Conservation (phyloP, 2,888 invertebrate genomes). For the Caenorhabditis plicata region DNA sequence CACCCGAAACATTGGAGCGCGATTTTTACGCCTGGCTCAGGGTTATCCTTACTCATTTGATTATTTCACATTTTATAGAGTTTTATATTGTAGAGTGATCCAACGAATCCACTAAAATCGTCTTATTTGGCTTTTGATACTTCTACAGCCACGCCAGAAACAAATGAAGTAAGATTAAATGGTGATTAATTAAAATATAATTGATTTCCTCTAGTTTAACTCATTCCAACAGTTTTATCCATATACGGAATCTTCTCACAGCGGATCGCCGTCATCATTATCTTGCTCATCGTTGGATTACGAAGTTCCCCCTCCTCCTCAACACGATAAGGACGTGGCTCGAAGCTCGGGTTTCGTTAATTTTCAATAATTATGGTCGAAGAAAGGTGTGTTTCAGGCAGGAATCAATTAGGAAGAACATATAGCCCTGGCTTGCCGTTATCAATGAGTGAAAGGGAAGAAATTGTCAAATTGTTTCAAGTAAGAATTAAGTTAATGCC, state of each 20-base stretch:
- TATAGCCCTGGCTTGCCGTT: constrained; percentile 63
- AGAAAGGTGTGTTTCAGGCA: constrained; percentile 37
- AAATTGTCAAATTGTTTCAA: constrained; percentile 60
- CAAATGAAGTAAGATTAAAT: constrained; percentile 2
- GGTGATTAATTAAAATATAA: neutral
- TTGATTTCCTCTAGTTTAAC: constrained; percentile 1
- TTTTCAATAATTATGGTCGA: neutral
- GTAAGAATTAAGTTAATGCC: constrained; percentile 9
- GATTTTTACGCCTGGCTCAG: constrained; percentile 62
- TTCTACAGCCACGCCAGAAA: neutral
- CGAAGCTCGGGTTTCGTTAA: constrained; percentile 34
- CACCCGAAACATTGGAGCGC: constrained; percentile 58
- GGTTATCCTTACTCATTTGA: constrained; percentile 23
- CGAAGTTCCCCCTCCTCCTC: constrained; percentile 33
- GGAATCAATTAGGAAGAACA: constrained; percentile 62
- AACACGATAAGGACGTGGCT: constrained; percentile 36
- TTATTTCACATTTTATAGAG: neutral
- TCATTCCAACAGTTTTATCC: constrained; percentile 21
- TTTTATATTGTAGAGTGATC: constrained; percentile 21
- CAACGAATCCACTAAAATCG: constrained; percentile 11
- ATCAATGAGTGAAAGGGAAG: constrained; percentile 60
- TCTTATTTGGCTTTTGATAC: neutral
- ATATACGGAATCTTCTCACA: constrained; percentile 30
- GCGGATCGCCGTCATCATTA: constrained; percentile 40
- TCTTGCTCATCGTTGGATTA: constrained; percentile 41